Percentiles rank a stretch among this genome's conserved stretches.
These are phyloP conservation scores for Lobophora halterata DNA, from an alignment of 2,888 invertebrate genomes.

Conservation along the genomic window DNA sequence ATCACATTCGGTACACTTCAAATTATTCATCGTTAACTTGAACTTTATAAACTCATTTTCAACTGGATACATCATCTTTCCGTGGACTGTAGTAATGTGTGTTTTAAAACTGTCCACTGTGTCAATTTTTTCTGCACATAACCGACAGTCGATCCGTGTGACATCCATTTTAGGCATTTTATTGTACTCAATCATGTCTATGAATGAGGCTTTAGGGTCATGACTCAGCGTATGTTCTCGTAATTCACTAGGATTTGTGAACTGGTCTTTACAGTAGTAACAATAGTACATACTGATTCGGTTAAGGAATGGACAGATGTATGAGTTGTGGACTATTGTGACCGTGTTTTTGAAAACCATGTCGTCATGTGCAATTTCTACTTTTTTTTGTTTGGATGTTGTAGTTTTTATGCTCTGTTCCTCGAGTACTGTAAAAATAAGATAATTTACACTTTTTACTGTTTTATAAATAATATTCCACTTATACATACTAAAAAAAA, in stretches of 20 bases:
- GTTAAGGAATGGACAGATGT: constrained; percentile 63
- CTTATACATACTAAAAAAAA: no score
- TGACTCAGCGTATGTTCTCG: constrained; percentile 62
- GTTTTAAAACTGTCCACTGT: constrained; percentile 50
- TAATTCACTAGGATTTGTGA: constrained; percentile 61
- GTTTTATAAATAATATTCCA: no score
- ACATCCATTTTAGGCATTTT: constrained; percentile 70
- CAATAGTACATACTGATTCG: constrained; percentile 69
- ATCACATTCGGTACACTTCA: constrained; percentile 62
- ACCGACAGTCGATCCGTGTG: constrained; percentile 63
- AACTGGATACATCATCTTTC: constrained; percentile 44
- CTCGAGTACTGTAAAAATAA: constrained; percentile 33
- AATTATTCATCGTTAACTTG: constrained; percentile 51
- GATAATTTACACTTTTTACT: constrained; percentile 22
- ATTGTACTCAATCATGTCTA: constrained; percentile 56
- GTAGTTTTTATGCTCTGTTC: no score
- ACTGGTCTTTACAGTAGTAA: constrained; percentile 67
- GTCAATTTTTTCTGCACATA: constrained; percentile 60
- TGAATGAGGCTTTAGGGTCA: constrained; percentile 51
- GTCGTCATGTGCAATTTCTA: constrained; percentile 47
- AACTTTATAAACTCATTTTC: constrained; percentile 64
- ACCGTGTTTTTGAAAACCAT: constrained; percentile 58
- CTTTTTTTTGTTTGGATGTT: constrained; percentile 35
- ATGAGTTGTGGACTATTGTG: constrained; percentile 59
- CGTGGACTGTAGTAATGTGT: constrained; percentile 52